Evolutionary conservation across 2,797 vertebrate genomes (phyloP).

Genomic region (Pygocentrus nattereri): DNA sequence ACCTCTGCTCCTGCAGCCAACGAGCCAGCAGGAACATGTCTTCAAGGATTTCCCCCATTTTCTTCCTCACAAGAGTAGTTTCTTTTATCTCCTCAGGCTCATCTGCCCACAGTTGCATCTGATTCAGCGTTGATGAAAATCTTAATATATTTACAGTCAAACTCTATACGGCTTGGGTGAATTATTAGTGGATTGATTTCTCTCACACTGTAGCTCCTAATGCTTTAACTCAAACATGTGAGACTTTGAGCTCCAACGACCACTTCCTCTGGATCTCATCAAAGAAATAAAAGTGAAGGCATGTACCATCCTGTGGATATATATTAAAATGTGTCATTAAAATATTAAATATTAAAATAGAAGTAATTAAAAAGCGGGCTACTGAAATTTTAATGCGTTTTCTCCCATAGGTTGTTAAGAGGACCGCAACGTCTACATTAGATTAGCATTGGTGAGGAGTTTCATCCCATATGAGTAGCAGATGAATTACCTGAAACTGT

Average conservation of each 20-base stretch:
- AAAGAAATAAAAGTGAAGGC: slow-evolving; percentile 26
- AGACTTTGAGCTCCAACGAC: slow-evolving; percentile 25
- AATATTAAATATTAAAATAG: slow-evolving; percentile 33
- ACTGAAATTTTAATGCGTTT: slow-evolving; percentile 30
- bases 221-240: slow-evolving; percentile 34
- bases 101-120: slow-evolving; percentile 42
- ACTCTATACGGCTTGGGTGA: slow-evolving; percentile 46
- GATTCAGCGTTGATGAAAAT: slow-evolving; percentile 54
- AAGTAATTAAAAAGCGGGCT: slow-evolving; percentile 33
- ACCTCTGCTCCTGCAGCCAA: slow-evolving; percentile 51
- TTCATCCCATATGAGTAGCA: slow-evolving; percentile 20
- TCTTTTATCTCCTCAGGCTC: slow-evolving; percentile 55
- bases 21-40: slow-evolving; percentile 31
- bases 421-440: slow-evolving; percentile 10
- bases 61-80: slow-evolving; percentile 46
- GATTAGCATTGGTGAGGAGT: slow-evolving; percentile 18
- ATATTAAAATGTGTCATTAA: slow-evolving; percentile 32
- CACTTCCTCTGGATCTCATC: slow-evolving; percentile 45
- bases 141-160: slow-evolving; percentile 48
- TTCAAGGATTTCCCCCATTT: slow-evolving; percentile 49
- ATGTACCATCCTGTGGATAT: slow-evolving; percentile 35
- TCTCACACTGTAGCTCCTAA: slow-evolving; percentile 27
- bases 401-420: slow-evolving; percentile 31
- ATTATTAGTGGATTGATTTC: slow-evolving; percentile 36
- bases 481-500: slow-evolving; percentile 30